Base-by-base conservation (phyloP, 2,797 vertebrate genomes). In the Pygocentrus nattereri region DNA sequence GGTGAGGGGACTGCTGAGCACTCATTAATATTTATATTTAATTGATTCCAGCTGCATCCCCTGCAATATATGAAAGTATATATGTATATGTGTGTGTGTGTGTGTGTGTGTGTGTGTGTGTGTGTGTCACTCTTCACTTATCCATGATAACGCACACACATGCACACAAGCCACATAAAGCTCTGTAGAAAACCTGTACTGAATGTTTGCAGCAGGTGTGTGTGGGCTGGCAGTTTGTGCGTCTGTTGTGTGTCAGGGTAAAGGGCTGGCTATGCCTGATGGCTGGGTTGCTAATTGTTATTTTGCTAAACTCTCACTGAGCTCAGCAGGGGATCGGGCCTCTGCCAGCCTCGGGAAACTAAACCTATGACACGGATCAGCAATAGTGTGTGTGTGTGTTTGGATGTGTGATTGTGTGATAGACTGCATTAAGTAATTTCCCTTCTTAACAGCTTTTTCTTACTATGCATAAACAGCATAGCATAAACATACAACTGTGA, bases 291-390 rank as follows among this genome's bases (percentile, higher is more conserved):
- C 67, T 87, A 85, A 83, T 85, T 82, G 62, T 77, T 80, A 84
- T 84, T 86, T 83, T 79, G 76, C 73, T 77, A 90, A 89, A 87
- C 86, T 92, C 92, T 89, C 90, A 88, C 84, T 89, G 89, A 86
- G 90, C 90, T 88, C 82, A 89, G 88, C 84, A 84, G 80, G 88
- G 88, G 86, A 90, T 83, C 31, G 67, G 78, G 87, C 87, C 87
- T 76, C 85, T 89, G 89, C 85, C 91, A 90, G 85, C 90, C 90
- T 89, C 91, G 87, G 90, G 89, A 92, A 92, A 92, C 92, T 90
- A 92, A 92, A 88, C 88, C 90, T 82, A 88, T 89, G 88, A 88
- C 88, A 91, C 58, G 88, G 91, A 91, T 91, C 90, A 88, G 78
- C 82, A 84, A 89, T 85, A 84, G 16, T 72, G 25, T 23, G 50